Evolutionary conservation across 2,797 vertebrate genomes (phyloP).

Genomic region (Danio choprae): DNA sequence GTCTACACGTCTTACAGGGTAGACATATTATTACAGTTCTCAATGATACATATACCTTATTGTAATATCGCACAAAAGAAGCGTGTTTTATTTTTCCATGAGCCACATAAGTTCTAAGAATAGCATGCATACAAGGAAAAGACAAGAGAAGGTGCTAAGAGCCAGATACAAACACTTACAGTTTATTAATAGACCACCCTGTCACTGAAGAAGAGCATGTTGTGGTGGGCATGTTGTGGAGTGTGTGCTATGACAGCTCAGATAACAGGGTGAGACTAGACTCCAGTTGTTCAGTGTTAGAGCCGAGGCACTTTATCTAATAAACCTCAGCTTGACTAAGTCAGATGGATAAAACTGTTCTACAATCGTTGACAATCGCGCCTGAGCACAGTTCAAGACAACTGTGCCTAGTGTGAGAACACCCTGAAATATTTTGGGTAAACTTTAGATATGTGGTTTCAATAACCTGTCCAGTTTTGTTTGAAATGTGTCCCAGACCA

Average conservation of each 20-base stretch:
- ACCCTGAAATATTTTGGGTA: no score
- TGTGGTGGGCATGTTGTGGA: not conserved
- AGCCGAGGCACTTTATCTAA: not conserved
- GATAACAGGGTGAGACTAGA: conserved; percentile 31
- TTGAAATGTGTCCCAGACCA: no score
- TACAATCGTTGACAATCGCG: no score
- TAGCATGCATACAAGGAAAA: not conserved
- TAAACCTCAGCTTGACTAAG: not conserved
- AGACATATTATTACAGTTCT: not conserved
- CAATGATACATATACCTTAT: not conserved
- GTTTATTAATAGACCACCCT: conserved; percentile 60
- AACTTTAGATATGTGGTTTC: no score
- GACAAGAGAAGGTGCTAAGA: conserved; percentile 61
- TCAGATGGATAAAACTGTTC: not conserved
- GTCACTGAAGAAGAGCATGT: conserved; percentile 30
- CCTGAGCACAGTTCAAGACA: no score
- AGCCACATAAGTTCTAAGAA: not conserved
- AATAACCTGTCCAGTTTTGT: not conserved
- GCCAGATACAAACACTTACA: conserved; percentile 21
- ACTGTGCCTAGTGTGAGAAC: no score
- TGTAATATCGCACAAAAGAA: not conserved
- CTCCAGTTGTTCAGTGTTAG: not conserved
- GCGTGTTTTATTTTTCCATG: not conserved
- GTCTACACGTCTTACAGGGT: no score
- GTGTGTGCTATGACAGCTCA: conserved; percentile 31